Evolutionary conservation across 2,113 vertebrate species (phyloP).

Genomic region (Tor tambroides): DNA sequence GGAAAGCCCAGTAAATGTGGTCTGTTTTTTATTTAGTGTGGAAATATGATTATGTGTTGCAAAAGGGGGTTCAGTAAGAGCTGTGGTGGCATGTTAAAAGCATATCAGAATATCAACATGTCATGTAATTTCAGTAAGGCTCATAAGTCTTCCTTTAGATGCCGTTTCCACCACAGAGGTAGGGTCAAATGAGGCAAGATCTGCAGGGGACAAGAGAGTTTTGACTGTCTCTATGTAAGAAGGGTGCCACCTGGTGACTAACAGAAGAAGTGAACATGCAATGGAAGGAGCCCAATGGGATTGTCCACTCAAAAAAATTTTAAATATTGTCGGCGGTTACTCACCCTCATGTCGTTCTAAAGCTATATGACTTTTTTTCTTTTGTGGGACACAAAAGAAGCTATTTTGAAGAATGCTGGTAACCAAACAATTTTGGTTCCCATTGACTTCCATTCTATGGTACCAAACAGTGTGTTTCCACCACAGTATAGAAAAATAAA

Average conservation of each 20-base stretch:
- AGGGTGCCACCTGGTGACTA: constrained; percentile 21
- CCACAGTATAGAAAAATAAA: too few relatives aligned
- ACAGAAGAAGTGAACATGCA: not conserved
- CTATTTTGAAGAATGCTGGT: not conserved
- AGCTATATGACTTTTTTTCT: not conserved
- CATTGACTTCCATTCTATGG: too few relatives aligned
- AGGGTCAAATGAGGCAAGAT: constrained; percentile 29
- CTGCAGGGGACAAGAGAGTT: not conserved
- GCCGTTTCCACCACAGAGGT: not conserved
- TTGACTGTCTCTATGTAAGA: constrained; percentile 15
- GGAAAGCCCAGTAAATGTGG: constrained; percentile 9
- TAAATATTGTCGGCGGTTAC: not conserved
- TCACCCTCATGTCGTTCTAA: not conserved
- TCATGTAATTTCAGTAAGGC: constrained; percentile 22
- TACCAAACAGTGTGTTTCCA: too few relatives aligned
- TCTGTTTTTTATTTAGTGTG: constrained; percentile 16
- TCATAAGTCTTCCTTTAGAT: constrained; percentile 3
- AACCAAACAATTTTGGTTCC: not conserved
- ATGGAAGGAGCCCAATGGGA: not conserved
- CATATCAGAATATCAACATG: constrained; percentile 13
- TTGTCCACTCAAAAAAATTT: not conserved
- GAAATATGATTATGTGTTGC: constrained; percentile 15
- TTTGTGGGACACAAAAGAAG: not conserved
- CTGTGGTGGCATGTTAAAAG: constrained; percentile 27
- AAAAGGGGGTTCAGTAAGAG: not conserved